phyloP scores from a whole-genome alignment of 2,113 vertebrate species.

The Talpa occidentalis region DNA sequence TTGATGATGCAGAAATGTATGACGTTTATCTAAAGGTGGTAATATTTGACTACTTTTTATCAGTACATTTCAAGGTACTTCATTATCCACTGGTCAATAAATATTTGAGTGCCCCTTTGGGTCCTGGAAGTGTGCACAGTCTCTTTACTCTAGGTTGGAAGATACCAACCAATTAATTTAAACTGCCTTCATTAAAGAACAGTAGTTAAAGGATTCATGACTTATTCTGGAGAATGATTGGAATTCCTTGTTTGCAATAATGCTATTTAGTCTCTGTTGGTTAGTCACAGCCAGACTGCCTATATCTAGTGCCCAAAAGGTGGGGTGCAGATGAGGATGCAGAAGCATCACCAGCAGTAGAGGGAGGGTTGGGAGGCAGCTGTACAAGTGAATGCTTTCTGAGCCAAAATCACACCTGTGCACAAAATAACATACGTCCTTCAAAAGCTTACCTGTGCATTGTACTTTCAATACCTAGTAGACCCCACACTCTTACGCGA shows the following conservation, averaged over 20 bases:
- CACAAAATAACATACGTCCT: background rate
- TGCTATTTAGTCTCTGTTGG: background rate
- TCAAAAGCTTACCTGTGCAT: background rate
- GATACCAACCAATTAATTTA: conserved; percentile 59
- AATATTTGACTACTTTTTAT: background rate
- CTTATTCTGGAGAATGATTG: background rate
- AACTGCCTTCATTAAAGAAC: conserved; percentile 46
- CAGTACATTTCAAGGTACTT: background rate
- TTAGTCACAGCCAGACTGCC: background rate
- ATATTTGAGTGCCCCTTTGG: background rate
- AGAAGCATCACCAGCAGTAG: background rate
- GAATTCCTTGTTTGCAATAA: background rate
- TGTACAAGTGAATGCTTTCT: background rate
- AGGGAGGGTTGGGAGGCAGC: background rate
- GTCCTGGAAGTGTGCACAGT: background rate
- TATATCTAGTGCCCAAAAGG: background rate
- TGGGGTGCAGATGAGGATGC: background rate
- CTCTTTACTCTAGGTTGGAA: conserved; percentile 38
- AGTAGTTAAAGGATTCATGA: background rate
- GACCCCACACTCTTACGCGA: background rate
- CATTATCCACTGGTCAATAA: conserved; percentile 33
- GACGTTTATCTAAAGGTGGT: background rate
- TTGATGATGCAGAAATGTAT: background rate
- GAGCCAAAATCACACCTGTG: background rate
- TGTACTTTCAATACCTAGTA: background rate